Percentiles rank a stretch among this genome's conserved stretches.
phyloP scores from a whole-genome alignment of 2,888 invertebrate species.

The Chymomyza fuscimana region DNA sequence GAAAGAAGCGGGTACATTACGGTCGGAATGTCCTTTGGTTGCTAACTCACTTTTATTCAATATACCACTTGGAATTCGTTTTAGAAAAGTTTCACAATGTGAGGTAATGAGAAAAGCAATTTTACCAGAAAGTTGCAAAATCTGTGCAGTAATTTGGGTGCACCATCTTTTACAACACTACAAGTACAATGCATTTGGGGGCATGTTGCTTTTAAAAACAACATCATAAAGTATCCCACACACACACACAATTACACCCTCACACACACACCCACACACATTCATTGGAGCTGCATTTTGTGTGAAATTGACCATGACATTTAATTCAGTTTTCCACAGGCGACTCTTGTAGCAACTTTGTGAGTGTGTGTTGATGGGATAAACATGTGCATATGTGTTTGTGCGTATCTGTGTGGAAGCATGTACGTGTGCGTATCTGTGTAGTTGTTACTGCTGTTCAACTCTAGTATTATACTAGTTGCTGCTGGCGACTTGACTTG shows the following conservation, averaged over 20 bases:
- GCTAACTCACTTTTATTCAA: not conserved
- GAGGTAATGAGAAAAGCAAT: not conserved
- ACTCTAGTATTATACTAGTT: conserved; percentile 31
- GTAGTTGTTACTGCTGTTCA: conserved; percentile 2
- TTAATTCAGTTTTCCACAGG: conserved; percentile 28
- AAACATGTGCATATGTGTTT: conserved; percentile 9
- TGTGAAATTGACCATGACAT: conserved; percentile 62
- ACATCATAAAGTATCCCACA: not conserved
- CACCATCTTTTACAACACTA: not conserved
- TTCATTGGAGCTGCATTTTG: conserved; percentile 17
- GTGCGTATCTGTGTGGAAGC: conserved; percentile 6
- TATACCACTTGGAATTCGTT: not conserved
- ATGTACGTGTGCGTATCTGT: conserved; percentile 14
- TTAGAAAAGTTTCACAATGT: not conserved
- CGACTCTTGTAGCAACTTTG: not conserved
- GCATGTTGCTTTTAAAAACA: not conserved
- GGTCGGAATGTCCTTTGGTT: no score
- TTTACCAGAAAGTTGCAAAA: not conserved
- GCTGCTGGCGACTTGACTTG: conserved; percentile 27
- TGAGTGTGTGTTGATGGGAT: not conserved
- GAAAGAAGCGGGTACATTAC: no score
- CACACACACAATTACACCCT: not conserved
- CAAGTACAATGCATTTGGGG: not conserved
- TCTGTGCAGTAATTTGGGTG: not conserved
- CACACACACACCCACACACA: not conserved